Evolutionary conservation across 2,888 invertebrate species (phyloP).

Genomic region (Drosophila picticornis): DNA sequence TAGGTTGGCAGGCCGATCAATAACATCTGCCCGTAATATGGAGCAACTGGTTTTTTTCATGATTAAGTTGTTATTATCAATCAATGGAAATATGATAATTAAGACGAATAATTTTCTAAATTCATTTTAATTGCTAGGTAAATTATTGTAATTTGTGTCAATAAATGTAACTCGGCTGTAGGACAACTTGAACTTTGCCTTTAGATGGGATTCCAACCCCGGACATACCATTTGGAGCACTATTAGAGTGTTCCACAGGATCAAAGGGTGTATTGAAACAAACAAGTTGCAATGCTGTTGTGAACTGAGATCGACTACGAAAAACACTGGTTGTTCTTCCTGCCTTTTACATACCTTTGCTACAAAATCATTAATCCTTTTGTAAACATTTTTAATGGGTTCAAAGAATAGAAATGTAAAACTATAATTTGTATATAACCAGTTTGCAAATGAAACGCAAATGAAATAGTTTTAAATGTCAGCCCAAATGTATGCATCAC

Average conservation of each 20-base stretch:
- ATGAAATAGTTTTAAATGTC: background rate
- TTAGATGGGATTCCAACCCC: background rate
- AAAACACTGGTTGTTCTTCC: background rate
- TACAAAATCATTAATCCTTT: background rate
- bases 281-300: background rate
- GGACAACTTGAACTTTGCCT: background rate
- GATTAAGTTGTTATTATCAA: background rate
- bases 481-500: slow-evolving; percentile 20
- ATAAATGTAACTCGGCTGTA: background rate
- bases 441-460: background rate
- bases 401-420: background rate
- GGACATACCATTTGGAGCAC: background rate
- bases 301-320: background rate
- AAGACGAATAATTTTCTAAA: background rate
- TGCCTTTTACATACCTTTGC: background rate
- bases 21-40: background rate
- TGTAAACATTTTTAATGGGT: background rate
- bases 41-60: slow-evolving; percentile 5
- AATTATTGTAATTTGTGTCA: background rate
- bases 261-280: background rate
- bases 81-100: background rate
- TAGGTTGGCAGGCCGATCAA: background rate
- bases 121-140: background rate
- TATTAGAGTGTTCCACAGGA: background rate
- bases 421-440: too few relatives aligned